Evolutionary conservation across 2,888 invertebrate species (phyloP), one percentile per base, ranked within the genome.

Genomic region (Prostheceraeus crozeri): DNA sequence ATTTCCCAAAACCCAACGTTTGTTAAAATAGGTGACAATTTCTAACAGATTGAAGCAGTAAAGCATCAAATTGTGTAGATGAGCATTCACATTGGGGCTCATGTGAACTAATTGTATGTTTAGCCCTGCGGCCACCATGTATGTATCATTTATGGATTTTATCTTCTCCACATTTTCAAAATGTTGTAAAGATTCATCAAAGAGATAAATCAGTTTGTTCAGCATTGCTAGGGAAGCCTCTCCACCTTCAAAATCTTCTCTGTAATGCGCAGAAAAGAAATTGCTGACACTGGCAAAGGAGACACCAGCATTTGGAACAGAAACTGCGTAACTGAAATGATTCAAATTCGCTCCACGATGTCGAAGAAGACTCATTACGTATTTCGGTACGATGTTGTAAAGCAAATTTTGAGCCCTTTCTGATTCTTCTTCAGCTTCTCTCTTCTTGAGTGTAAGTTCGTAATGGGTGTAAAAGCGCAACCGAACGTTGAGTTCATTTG

Each of bases 281-380:
- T 96, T 96, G 0, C 90, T 87, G 67, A 96, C 89, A 69, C 87
- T 88, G 3, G 93, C 94, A 73, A 96, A 96, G 69, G 94, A 86
- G 14, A 96, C 89, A 0, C 85, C 93, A 0, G 87, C 87, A 68
- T 87, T 84, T 72, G 85, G 85, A 75, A 93, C 23, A 3, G 28
- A 35, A n/a, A 21, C 35, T 21, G 55, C 55, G 25, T 55, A 55
- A 35, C 6, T 55, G 14, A 55, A 30, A 35, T 4, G 16, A 4
- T 55, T 31, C 19, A 21, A 10, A 48, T 55, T 36, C 8, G 8
- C n/a, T 8, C 21, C 2, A 16, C 4, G 33, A 10, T n/a, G 3
- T 8, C 27, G 23, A n/a, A 46, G 23, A 27, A 27, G 48, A 25
- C 11, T n/a, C 27, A 46, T 25, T n/a, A 46, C 48, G 19, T 46